These are phyloP conservation scores for Ypsolopha sequella DNA, from an alignment of 2,888 invertebrate species.

Conservation along the genomic window DNA sequence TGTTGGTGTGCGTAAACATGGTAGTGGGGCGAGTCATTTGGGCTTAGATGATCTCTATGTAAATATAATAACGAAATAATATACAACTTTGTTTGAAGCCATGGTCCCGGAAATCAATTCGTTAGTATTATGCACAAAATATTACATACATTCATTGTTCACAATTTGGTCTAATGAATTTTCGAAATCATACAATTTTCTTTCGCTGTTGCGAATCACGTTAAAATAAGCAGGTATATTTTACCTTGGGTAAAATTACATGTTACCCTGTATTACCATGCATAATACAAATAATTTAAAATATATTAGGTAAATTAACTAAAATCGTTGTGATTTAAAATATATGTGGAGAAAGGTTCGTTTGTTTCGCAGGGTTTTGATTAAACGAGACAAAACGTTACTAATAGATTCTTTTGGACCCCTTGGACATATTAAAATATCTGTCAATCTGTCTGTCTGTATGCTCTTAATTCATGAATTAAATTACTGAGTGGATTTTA, in stretches of 20 bases:
- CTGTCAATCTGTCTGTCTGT: too few relatives aligned
- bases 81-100: constrained; percentile 16
- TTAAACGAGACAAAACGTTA: too few relatives aligned
- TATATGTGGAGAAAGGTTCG: not conserved
- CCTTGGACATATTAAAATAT: too few relatives aligned
- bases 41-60: too few relatives aligned
- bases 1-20: too few relatives aligned
- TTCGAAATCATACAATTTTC: constrained; percentile 2
- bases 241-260: constrained; percentile 11
- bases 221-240: constrained; percentile 1
- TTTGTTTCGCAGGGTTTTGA: too few relatives aligned
- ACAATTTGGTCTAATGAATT: constrained; percentile 21
- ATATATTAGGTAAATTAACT: not conserved
- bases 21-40: too few relatives aligned
- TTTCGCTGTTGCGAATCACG: constrained; percentile 4
- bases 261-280: constrained; percentile 49
- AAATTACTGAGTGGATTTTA: too few relatives aligned
- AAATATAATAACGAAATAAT: too few relatives aligned
- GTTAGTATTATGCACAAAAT: constrained; percentile 17
- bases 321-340: not conserved
- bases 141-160: constrained; percentile 24
- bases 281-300: constrained; percentile 14
- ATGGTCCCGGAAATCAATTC: constrained; percentile 43
- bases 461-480: too few relatives aligned
- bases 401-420: too few relatives aligned